phyloP scores from a whole-genome alignment of 2,888 invertebrate genomes.

The Muschampia plurimacula region DNA sequence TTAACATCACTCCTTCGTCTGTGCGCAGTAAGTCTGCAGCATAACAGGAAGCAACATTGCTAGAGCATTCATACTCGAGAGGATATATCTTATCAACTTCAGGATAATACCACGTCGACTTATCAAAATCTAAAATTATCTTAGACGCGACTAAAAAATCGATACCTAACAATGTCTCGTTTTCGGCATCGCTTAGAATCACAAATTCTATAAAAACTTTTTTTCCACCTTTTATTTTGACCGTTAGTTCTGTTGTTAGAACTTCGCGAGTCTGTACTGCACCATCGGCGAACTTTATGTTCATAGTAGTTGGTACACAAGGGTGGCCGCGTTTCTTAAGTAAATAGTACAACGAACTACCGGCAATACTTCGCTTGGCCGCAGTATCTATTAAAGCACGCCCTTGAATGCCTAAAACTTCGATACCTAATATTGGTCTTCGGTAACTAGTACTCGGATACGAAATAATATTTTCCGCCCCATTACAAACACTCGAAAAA shows the following conservation, averaged over 20 bases:
- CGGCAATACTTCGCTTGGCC: neutral
- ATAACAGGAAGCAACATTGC: neutral
- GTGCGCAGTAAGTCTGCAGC: neutral
- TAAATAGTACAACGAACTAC: neutral
- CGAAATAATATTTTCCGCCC: slow-evolving; percentile 1
- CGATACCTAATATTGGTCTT: neutral
- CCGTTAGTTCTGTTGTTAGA: neutral
- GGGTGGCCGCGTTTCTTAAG: neutral
- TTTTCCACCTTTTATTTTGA: neutral
- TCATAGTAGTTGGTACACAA: neutral
- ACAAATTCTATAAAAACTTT: neutral
- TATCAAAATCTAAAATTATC: neutral
- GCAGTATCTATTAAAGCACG: neutral
- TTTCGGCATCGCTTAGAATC: neutral
- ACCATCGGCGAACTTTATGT: neutral
- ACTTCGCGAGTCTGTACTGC: neutral
- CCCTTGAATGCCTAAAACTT: neutral
- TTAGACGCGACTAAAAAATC: neutral
- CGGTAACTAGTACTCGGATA: neutral
- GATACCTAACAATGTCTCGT: slow-evolving; percentile 4
- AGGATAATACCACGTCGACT: neutral
- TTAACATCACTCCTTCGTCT: neutral
- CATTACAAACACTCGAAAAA: neutral
- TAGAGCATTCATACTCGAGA: neutral
- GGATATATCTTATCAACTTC: neutral